Evolutionary conservation across 2,113 vertebrate species (phyloP).

Genomic region (Delphinapterus leucas): DNA sequence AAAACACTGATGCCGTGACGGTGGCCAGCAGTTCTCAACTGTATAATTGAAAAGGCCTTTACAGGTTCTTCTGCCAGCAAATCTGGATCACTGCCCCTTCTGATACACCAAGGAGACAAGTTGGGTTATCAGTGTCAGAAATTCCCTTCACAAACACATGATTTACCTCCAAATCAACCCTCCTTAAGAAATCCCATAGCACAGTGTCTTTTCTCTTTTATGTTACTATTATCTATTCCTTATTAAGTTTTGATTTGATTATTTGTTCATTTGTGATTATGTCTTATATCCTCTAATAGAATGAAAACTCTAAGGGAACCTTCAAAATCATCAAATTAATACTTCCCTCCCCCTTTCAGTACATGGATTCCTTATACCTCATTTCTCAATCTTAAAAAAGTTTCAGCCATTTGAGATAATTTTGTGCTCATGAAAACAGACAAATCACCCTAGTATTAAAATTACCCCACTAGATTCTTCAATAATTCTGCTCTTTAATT

Average conservation of each 20-base stretch:
- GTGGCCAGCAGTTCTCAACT: neutral
- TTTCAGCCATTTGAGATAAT: neutral
- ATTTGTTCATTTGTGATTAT: neutral
- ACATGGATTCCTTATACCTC: neutral
- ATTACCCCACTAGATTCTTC: neutral
- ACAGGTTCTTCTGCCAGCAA: neutral
- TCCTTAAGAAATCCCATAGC: neutral
- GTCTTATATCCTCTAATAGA: neutral
- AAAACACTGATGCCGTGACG: neutral
- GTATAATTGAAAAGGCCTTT: neutral
- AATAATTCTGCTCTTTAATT: neutral
- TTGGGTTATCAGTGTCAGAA: neutral
- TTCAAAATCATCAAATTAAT: neutral
- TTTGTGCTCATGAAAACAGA: neutral
- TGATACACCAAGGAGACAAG: neutral
- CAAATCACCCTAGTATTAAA: neutral
- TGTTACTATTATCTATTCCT: neutral
- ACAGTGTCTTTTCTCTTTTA: neutral
- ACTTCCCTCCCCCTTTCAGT: neutral
- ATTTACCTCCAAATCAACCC: neutral
- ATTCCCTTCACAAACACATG: neutral
- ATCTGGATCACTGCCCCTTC: neutral
- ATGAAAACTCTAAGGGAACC: neutral
- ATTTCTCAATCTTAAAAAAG: neutral
- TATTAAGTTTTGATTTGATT: neutral